Conservation (phyloP, 2,888 invertebrate species). For the Ypsolopha sequella region DNA sequence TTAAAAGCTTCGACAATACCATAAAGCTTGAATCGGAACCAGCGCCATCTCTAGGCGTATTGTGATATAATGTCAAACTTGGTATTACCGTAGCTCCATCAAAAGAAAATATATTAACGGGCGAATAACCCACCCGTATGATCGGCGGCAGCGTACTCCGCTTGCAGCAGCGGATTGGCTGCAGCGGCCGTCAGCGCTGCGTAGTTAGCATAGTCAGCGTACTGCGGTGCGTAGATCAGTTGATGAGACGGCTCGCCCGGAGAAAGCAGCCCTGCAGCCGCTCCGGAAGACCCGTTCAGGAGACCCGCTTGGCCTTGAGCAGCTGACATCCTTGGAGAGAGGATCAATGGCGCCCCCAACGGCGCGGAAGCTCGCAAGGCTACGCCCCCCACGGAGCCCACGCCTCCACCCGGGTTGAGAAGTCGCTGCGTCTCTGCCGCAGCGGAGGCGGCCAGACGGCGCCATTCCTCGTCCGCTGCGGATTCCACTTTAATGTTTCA, state of each 20-base stretch:
- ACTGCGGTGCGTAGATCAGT: conserved; percentile 88
- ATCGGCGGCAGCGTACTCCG: conserved; percentile 85
- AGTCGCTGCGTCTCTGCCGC: conserved; percentile 85
- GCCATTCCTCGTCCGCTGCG: conserved; percentile 88
- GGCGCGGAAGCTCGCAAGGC: conserved; percentile 79
- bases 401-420: conserved; percentile 66
- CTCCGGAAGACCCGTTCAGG: conserved; percentile 62
- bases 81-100: background rate
- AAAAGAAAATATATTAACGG: conserved; percentile 43
- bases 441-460: conserved; percentile 84
- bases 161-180: conserved; percentile 83
- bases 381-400: conserved; percentile 40
- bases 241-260: conserved; percentile 80
- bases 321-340: conserved; percentile 90
- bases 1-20: conserved; percentile 12
- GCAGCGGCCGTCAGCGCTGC: conserved; percentile 80
- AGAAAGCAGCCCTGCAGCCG: conserved; percentile 54
- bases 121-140: conserved; percentile 92
- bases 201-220: conserved; percentile 92
- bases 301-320: conserved; percentile 81
- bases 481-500: conserved; percentile 51
- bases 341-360: conserved; percentile 91
- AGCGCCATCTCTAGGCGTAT: background rate
- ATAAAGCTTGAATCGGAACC: background rate
- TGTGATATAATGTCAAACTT: background rate